Conservation (phyloP, 2,797 vertebrate species). For the Sebastes dallii region DNA sequence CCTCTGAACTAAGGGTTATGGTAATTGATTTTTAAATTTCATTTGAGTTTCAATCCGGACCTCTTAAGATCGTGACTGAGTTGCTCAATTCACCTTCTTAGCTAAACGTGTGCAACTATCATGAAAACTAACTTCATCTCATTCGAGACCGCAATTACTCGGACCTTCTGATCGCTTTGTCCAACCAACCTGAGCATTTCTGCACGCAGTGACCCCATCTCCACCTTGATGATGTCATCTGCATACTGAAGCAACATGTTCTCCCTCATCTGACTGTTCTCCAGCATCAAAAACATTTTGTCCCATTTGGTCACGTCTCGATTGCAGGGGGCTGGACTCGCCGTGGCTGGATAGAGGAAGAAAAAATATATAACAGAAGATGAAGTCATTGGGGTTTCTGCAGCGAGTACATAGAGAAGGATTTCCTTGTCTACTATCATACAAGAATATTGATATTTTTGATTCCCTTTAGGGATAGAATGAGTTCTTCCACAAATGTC, state of each 20-base stretch:
- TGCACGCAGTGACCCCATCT: conserved; percentile 83
- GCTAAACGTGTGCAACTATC: background rate
- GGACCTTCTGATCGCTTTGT: background rate
- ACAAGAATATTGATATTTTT: too few relatives aligned
- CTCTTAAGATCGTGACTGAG: background rate
- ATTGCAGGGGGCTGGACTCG: conserved; percentile 73
- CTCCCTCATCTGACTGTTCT: conserved; percentile 98
- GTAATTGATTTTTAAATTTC: background rate
- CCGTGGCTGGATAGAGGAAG: conserved; percentile 51
- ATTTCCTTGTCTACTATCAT: background rate
- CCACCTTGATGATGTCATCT: conserved; percentile 86
- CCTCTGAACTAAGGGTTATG: background rate
- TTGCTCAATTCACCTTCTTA: background rate
- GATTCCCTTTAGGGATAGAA: background rate
- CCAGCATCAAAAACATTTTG: conserved; percentile 96
- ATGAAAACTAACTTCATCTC: background rate
- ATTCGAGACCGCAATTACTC: background rate
- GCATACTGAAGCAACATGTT: conserved; percentile 92
- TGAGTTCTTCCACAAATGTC: background rate
- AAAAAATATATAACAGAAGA: background rate
- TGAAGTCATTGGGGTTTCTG: background rate
- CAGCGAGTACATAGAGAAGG: background rate
- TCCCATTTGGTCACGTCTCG: conserved; percentile 88
- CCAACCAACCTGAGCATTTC: conserved; percentile 85
- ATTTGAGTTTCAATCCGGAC: background rate